phyloP scores from a whole-genome alignment of 2,113 vertebrate species.

The Hiodon alosoides region DNA sequence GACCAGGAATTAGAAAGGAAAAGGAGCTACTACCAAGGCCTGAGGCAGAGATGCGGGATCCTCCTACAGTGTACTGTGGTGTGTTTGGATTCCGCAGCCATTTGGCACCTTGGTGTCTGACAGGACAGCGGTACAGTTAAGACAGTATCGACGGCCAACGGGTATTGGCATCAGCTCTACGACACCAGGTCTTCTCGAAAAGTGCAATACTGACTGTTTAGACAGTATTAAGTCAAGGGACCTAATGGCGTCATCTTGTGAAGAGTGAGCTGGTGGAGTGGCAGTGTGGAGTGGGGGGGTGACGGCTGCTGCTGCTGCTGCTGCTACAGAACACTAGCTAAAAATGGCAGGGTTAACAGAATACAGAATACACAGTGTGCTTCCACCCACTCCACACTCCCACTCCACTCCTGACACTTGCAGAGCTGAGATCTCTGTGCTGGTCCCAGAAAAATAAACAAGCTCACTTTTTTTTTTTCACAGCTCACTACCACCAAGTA shows the following conservation, averaged over 20 bases:
- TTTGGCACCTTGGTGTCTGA: too few relatives aligned
- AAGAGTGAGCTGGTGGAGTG: not conserved
- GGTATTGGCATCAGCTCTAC: too few relatives aligned
- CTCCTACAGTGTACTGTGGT: too few relatives aligned
- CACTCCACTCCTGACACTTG: constrained; percentile 53
- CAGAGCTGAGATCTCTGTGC: constrained; percentile 34
- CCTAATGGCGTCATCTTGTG: not conserved
- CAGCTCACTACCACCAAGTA: not conserved
- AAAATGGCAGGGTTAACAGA: constrained; percentile 44
- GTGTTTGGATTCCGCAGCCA: too few relatives aligned
- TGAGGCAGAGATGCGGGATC: too few relatives aligned
- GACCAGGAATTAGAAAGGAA: too few relatives aligned
- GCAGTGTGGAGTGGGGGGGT: not conserved
- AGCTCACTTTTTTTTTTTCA: not conserved
- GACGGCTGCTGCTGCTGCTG: not conserved
- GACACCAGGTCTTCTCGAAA: too few relatives aligned
- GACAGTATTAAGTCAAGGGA: too few relatives aligned
- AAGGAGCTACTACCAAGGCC: too few relatives aligned
- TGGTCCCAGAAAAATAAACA: constrained; percentile 52
- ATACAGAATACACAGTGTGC: constrained; percentile 30
- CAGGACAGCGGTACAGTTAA: too few relatives aligned
- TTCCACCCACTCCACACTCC: constrained; percentile 55
- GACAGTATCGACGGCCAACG: too few relatives aligned
- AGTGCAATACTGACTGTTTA: too few relatives aligned
- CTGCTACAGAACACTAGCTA: constrained; percentile 32